These are phyloP conservation scores for Ptychodera flava DNA, from an alignment of 35 echinoderm and acorn worm genomes.

Conservation along the genomic window DNA sequence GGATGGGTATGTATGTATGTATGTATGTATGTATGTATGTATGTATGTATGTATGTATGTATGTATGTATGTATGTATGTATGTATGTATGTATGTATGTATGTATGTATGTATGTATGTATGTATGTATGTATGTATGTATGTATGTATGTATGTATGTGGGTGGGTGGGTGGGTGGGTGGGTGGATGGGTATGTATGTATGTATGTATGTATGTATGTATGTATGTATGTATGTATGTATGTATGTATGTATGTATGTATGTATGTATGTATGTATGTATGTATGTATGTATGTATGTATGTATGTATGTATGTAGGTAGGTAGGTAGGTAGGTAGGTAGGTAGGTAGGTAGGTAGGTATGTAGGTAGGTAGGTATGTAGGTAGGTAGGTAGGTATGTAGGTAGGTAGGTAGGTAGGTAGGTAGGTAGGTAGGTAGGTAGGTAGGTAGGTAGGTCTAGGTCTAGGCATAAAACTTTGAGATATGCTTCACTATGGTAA, in stretches of 20 bases:
- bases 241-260: neutral
- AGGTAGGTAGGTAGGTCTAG: too few species aligned
- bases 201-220: slow-evolving; percentile 2
- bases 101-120: neutral
- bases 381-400: too few species aligned
- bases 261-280: neutral
- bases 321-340: too few species aligned
- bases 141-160: neutral
- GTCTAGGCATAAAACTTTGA: too few species aligned
- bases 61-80: neutral
- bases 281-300: slow-evolving; percentile 2
- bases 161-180: neutral
- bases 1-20: neutral
- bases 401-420: too few species aligned
- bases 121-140: neutral
- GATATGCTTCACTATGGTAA: too few species aligned
- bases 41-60: neutral
- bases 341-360: too few species aligned
- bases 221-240: neutral
- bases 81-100: neutral
- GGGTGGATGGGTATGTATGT: neutral
- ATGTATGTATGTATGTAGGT: neutral
- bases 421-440: too few species aligned
- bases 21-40: neutral
- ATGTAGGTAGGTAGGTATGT: too few species aligned